A percentile compares a stretch with the other conserved stretches of the same genome.
These are phyloP conservation scores for Griposia aprilina DNA, from an alignment of 2,888 invertebrate genomes.

Conservation along the genomic window DNA sequence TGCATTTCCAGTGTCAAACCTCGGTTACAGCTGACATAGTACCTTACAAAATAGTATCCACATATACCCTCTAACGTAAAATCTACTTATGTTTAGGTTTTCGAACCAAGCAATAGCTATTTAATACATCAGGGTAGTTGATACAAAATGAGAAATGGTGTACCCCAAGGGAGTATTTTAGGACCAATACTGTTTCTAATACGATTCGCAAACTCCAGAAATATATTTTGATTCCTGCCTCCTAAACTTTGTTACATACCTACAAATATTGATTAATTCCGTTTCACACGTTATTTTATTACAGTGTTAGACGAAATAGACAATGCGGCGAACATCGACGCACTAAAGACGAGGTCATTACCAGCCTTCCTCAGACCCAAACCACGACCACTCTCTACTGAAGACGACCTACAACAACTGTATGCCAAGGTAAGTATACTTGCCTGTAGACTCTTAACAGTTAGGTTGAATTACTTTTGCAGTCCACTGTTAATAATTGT, in stretches of 20 bases:
- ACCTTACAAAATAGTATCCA: no score
- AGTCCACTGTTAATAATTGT: no score
- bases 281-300: conserved; percentile 14
- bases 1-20: conserved; percentile 1
- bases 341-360: conserved; percentile 92
- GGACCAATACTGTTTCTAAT: conserved; percentile 33
- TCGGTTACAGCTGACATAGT: no score
- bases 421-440: conserved; percentile 91
- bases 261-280: no score
- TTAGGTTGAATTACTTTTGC: no score
- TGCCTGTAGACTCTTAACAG: neutral
- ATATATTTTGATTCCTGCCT: no score
- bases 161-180: conserved; percentile 1
- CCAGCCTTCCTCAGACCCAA: conserved; percentile 94
- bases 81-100: no score
- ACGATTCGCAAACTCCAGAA: neutral
- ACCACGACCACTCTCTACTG: conserved; percentile 92
- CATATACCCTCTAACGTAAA: no score
- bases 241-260: no score
- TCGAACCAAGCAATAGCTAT: no score
- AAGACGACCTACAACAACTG: conserved; percentile 92
- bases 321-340: conserved; percentile 82
- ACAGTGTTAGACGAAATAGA: conserved; percentile 92
- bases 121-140: no score
- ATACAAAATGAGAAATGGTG: no score